Evolutionary conservation across 1,140 invertebrate species (phyloP), one percentile per base, ranked within the genome.

Genomic region (Tyrophagus putrescentiae): DNA sequence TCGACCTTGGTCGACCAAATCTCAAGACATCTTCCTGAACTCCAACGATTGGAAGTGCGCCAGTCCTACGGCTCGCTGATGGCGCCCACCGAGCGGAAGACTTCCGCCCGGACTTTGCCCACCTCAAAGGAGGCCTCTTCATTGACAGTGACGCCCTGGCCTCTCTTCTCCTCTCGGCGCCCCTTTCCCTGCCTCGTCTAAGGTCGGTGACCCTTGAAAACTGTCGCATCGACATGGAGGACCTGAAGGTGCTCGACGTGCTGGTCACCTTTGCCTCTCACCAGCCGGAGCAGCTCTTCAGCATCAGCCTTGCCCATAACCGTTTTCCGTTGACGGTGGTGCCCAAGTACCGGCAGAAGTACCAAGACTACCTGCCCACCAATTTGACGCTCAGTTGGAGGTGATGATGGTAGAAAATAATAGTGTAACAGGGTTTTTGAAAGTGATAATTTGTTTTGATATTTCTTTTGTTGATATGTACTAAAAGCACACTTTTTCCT

Each of bases 141-240:
- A 48, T 48, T 48, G 45, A 48, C 18, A 48, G 31, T 21, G 45
- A 48, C 23, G 23, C 45, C 23, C 18, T 48, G 7, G 31, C 31
- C 21, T 6, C 31, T 13, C 18, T 48, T 13, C 45, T 48, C 7
- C 23, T 29, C 7, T 13, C 7, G 7, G 45, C 45, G 31, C 45
- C 45, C 21, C 21, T 48, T 7, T 25, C 45, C 7, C 23, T 48
- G 45, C 45, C 45, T 25, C 18, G 13, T 13, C 18, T 48, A 21
- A 6, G 45, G 7, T 7, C 23, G 13, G 18, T 48, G 18, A 48
- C 45, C 23, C 18, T 48, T 6, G 45, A 48, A 21, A 48, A 48
- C 31, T 48, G 45, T 48, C 45, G 45, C 23, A 48, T 48, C 21
- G 45, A 48, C 45, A 48, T 48, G 45, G 45, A 48, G 31, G 21